Evolutionary conservation across 2,797 vertebrate genomes (phyloP), one percentile per base, ranked within the genome.

Genomic region (Muscicapa comitata): DNA sequence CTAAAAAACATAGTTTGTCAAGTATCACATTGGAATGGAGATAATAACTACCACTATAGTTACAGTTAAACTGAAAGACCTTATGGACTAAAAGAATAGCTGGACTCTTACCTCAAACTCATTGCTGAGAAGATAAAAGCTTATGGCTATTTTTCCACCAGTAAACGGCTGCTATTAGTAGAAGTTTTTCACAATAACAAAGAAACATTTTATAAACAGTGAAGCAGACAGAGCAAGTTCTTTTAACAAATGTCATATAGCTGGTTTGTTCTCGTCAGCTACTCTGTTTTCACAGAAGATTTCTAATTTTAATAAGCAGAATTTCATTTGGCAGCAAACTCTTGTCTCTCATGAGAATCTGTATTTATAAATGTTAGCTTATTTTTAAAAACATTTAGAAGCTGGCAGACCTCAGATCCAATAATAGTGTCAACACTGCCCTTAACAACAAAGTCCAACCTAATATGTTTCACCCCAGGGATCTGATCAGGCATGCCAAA

Each of bases 331-430:
- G 93, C 89, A 92, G 58, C 75, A 63, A 81, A 62, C 71, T 78
- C 42, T 3, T 28, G 55, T 73, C 67, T 86, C 89, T 94, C 93
- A 89, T 29, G 91, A 93, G 78, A 95, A 63, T 91, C 71, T 66
- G 63, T 88, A 92, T 89, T 91, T 96, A 92, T 93, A 95, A 95
- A 93, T 14, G 57, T 79, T 87, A 82, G 72, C 76, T 93, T 85
- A 85, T 87, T 96, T 95, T 87, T 53, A 82, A 95, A 88, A 89
- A 85, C 62, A 48, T 95, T 93, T 77, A 71, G 67, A 90, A 87
- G 54, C 61, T 95, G 74, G 75, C 91, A 95, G 92, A 87, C 81
- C 75, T 92, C 75, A 80, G 68, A 86, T 93, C 94, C 86, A 92
- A 57, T 95, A 90, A 91, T 43, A 90, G 81, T 67, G 88, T 94